These are phyloP conservation scores for Chironomus tepperi DNA, from an alignment of 1,140 invertebrate species.

Conservation along the genomic window DNA sequence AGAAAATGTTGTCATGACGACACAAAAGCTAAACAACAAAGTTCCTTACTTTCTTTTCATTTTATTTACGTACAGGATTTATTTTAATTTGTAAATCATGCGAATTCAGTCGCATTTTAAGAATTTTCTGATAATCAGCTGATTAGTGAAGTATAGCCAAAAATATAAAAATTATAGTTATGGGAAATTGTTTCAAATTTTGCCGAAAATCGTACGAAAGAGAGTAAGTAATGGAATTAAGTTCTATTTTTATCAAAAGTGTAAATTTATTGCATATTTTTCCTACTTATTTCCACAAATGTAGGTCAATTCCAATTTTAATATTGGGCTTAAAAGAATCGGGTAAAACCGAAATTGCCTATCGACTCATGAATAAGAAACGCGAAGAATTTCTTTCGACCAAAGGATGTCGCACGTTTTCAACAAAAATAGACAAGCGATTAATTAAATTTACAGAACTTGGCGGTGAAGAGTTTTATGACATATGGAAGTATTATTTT, in stretches of 20 bases:
- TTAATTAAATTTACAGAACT: conserved; percentile 9
- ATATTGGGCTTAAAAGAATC: background rate
- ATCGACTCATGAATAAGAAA: background rate
- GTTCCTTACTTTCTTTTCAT: background rate
- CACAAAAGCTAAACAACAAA: background rate
- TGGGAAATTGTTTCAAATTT: conserved; percentile 6
- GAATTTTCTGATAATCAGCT: background rate
- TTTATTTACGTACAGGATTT: background rate
- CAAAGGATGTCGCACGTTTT: background rate
- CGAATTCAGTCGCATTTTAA: background rate
- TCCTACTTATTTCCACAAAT: background rate
- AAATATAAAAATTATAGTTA: background rate
- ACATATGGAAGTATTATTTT: conserved; percentile 17
- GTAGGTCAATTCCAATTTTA: background rate
- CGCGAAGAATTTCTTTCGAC: background rate
- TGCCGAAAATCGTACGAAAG: background rate
- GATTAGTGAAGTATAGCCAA: background rate
- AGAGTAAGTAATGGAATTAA: background rate
- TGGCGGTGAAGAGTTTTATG: conserved; percentile 17
- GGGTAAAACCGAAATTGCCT: background rate
- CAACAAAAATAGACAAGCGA: conserved; percentile 15
- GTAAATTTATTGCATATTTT: background rate
- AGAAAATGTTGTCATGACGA: background rate
- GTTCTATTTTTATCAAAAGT: background rate
- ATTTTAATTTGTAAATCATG: background rate